A percentile compares a stretch with the other conserved stretches of the same genome.
Conservation (phyloP, 2,113 vertebrate species). For the Marmota flaviventris region DNA sequence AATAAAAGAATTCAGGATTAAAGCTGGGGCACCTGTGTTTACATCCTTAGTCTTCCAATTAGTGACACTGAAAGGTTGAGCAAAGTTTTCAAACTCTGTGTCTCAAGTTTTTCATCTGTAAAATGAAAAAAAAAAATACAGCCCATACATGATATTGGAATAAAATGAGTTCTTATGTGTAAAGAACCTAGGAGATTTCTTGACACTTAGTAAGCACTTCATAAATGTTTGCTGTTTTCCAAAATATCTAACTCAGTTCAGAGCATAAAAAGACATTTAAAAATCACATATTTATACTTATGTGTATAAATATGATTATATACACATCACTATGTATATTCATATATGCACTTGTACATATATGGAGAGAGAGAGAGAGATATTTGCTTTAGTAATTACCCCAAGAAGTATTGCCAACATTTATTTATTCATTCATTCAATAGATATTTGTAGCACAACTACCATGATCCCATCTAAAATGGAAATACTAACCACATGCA, state of each 20-base stretch:
- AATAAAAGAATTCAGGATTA: slow-evolving; percentile 19
- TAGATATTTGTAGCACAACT: slow-evolving; percentile 45
- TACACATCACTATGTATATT: not conserved
- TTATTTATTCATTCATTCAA: slow-evolving; percentile 53
- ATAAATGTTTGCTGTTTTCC: not conserved
- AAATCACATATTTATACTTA: not conserved
- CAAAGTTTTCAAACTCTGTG: not conserved
- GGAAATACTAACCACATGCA: not conserved
- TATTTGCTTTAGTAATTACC: slow-evolving; percentile 39
- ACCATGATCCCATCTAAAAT: not conserved
- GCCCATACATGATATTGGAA: not conserved
- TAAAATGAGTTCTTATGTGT: slow-evolving; percentile 37
- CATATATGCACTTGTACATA: not conserved
- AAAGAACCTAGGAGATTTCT: not conserved
- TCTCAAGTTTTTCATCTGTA: slow-evolving; percentile 38
- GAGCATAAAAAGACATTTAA: not conserved
- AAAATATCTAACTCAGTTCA: slow-evolving; percentile 39
- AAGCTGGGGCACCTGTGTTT: slow-evolving; percentile 12
- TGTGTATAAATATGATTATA: not conserved
- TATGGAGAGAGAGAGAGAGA: not conserved
- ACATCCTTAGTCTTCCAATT: slow-evolving; percentile 5
- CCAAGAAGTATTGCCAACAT: not conserved
- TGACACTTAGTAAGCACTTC: not conserved
- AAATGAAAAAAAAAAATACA: not conserved
- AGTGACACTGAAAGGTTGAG: not conserved